phyloP scores from a whole-genome alignment of 2,888 invertebrate species.

The Dolichopus griseipennis region DNA sequence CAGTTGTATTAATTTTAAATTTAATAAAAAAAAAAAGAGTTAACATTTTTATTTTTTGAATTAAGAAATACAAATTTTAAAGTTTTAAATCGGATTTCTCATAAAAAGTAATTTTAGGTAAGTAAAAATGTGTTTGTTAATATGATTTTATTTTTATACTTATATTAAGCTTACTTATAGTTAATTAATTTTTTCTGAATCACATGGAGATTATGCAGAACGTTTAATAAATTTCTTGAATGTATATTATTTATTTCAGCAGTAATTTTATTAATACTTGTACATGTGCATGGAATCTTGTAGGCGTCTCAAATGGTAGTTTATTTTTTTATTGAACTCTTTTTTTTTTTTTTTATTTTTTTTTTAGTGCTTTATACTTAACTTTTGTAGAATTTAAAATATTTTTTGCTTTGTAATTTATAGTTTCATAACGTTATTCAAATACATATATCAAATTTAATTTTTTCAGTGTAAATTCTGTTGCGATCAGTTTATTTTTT shows the following conservation, averaged over 20 bases:
- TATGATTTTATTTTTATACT: not conserved
- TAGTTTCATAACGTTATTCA: too few species aligned
- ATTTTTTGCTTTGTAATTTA: too few species aligned
- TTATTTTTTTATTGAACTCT: not conserved
- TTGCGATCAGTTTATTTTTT: too few species aligned
- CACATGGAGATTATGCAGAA: not conserved
- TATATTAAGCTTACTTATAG: not conserved
- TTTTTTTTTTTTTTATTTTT: not conserved
- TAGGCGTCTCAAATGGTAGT: not conserved
- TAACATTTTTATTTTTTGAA: not conserved
- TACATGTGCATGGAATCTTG: not conserved
- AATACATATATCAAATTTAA: too few species aligned
- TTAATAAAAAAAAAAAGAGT: not conserved
- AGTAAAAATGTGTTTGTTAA: not conserved
- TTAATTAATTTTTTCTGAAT: not conserved
- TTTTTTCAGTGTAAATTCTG: too few species aligned
- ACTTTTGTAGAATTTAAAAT: too few species aligned
- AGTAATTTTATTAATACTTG: not conserved
- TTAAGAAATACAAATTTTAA: not conserved
- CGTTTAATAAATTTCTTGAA: not conserved
- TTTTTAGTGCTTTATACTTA: not conserved
- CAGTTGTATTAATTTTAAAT: not conserved
- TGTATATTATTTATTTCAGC: not conserved
- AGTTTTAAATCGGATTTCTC: not conserved
- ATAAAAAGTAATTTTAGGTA: not conserved